Base-by-base conservation (phyloP, 2,113 vertebrate species). In the Tauraco erythrolophus region DNA sequence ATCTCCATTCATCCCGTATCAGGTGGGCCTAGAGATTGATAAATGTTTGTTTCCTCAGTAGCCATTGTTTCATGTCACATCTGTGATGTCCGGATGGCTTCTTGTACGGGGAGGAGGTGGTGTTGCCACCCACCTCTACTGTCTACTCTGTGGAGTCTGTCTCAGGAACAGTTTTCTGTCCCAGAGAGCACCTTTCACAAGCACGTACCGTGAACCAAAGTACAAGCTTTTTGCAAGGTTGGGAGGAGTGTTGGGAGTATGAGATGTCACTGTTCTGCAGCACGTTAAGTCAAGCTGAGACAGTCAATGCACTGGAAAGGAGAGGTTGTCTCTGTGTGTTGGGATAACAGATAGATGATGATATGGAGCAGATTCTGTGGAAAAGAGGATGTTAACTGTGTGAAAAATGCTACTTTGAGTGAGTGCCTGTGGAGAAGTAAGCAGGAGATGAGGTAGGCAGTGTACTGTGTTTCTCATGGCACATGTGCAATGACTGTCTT, bases 231-330 rank as follows among this genome's bases (percentile, higher is more conserved):
- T 31, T n/a, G 21, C 43, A 41, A 68, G 60, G 31, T 2, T 33
- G 39, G 35, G 28, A 72, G 61, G 37, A 62, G 28, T 13, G 21
- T 50, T 64, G 23, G 5, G 21, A 28, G 17, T 39, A 21, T 18
- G 66, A 19, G 65, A 33, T 0, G 0, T 39, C 64, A 37, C 15
- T 61, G 11, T 51, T 72, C 35, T 74, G 60, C 19, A 28, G 28
- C 1, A 2, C 2, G 0, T 56, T 37, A 14, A 31, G 50, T 41
- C 64, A n/a, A 54, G 23, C 39, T 1, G 3, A 51, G 57, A 6
- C 30, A 45, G 18, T 10, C 19, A 71, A 45, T 39, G 66, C 39
- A 15, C 68, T 48, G 56, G 48, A 37, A 57, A 74, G 45, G 35
- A 58, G 50, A n/a, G 18, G 10, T 39, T 71, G 33, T 43, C 35